Evolutionary conservation across 2,113 vertebrate species (phyloP).

Genomic region (Mustela nigripes): DNA sequence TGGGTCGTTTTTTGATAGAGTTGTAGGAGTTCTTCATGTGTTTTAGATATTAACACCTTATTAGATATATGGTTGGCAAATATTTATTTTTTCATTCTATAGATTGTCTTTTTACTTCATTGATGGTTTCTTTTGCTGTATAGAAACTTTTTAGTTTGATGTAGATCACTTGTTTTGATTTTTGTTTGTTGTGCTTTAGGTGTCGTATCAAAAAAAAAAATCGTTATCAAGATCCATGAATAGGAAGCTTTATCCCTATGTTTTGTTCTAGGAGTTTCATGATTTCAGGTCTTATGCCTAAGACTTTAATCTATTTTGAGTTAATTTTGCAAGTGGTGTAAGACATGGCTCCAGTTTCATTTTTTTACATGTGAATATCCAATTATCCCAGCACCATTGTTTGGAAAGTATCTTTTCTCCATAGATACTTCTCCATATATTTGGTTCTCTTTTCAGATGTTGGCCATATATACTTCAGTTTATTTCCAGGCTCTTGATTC

Average conservation of each 20-base stretch:
- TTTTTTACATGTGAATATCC: background rate
- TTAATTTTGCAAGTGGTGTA: background rate
- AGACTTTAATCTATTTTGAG: background rate
- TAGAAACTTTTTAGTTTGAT: background rate
- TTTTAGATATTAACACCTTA: background rate
- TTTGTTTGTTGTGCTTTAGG: background rate
- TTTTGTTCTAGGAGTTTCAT: background rate
- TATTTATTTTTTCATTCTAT: background rate
- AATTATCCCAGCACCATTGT: background rate
- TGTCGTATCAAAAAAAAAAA: background rate
- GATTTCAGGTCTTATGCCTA: background rate
- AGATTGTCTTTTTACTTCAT: background rate
- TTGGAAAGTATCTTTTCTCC: background rate
- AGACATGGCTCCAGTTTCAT: background rate
- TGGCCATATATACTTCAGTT: background rate
- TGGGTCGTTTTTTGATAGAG: background rate
- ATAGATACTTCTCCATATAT: no score
- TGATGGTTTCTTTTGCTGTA: background rate
- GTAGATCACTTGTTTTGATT: background rate
- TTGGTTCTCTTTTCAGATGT: background rate
- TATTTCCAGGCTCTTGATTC: background rate
- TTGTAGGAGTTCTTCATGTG: background rate
- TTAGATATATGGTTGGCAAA: background rate
- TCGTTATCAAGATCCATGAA: background rate
- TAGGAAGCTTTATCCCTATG: background rate